A percentile compares a stretch with the other conserved stretches of the same genome.
Conservation (phyloP, 2,888 invertebrate species). For the Hydraecia micacea region DNA sequence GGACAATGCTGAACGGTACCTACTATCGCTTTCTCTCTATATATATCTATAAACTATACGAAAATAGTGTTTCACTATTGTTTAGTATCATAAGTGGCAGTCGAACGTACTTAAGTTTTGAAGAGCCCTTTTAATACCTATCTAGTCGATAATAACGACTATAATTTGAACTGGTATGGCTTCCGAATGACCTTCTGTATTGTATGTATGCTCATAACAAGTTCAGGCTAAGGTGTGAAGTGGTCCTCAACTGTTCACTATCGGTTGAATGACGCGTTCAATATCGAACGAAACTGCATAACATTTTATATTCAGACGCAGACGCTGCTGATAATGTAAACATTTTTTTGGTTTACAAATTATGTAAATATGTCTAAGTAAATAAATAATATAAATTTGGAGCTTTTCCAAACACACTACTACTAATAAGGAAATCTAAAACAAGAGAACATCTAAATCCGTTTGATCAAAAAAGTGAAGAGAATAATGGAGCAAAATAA, state of each 20-base stretch:
- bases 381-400: no score
- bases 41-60: not conserved
- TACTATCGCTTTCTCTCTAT: not conserved
- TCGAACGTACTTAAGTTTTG: not conserved
- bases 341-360: constrained; percentile 7
- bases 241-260: constrained; percentile 22
- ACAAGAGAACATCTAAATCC: not conserved
- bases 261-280: constrained; percentile 19
- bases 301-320: constrained; percentile 32
- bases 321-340: constrained; percentile 20
- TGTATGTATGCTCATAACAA: not conserved
- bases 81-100: not conserved
- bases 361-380: no score
- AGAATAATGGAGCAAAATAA: not conserved
- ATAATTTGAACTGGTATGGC: not conserved
- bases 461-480: not conserved
- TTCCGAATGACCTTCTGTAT: not conserved
- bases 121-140: not conserved
- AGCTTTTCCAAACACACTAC: no score
- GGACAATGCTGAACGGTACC: not conserved
- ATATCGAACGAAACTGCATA: constrained; percentile 27
- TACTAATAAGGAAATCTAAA: not conserved
- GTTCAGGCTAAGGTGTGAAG: constrained; percentile 10
- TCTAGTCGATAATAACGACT: not conserved
- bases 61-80: not conserved